Evolutionary conservation across 1,140 invertebrate genomes (phyloP).

Genomic region (Orussus abietinus): DNA sequence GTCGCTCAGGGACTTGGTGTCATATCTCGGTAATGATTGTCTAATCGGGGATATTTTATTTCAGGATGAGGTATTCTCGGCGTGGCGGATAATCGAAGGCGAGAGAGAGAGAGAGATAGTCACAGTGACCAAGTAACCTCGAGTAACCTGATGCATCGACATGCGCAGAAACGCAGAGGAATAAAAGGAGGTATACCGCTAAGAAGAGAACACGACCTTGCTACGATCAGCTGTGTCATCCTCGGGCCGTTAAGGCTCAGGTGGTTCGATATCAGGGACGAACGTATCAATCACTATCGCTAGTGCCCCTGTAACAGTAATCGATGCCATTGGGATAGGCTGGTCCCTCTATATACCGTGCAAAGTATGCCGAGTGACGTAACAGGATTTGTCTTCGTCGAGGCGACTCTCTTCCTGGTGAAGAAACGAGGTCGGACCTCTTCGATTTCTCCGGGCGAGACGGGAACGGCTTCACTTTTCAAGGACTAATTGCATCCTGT

Average conservation of each 20-base stretch:
- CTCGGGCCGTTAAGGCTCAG: conserved; percentile 47
- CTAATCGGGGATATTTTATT: no score
- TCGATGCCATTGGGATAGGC: conserved; percentile 40
- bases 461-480: no score
- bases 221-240: conserved; percentile 51
- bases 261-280: conserved; percentile 36
- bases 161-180: conserved; percentile 32
- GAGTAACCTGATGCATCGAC: conserved; percentile 33
- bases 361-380: conserved; percentile 36
- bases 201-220: conserved; percentile 44
- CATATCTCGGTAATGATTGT: no score
- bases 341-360: conserved; percentile 19
- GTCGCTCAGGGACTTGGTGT: no score
- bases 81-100: no score
- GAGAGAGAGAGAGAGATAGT: no score
- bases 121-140: conserved; percentile 46
- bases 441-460: no score
- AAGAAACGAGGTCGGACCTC: no score
- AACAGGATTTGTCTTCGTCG: conserved; percentile 36
- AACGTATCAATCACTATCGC: conserved; percentile 48
- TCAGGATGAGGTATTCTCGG: conserved; percentile 2
- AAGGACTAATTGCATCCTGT: no score
- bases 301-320: conserved; percentile 47
- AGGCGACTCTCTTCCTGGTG: no score
- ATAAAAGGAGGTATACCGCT: conserved; percentile 44